phyloP scores from a whole-genome alignment of 2,888 invertebrate genomes.

The Drepanosiphum platanoidis region DNA sequence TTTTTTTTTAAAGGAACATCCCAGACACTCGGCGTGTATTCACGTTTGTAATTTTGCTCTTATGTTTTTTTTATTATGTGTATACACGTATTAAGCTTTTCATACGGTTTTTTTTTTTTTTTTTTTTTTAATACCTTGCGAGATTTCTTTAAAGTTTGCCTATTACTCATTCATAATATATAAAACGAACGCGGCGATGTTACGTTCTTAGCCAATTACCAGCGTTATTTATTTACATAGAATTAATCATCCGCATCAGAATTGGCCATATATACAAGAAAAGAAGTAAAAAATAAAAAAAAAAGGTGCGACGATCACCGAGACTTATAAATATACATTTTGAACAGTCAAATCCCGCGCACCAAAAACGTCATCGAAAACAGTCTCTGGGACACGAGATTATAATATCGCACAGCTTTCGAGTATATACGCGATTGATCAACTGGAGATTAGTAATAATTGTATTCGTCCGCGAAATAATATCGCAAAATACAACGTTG shows the following conservation, averaged over 20 bases:
- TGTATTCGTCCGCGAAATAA: no score
- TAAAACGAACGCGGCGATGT: not conserved
- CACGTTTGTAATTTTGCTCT: slow-evolving; percentile 40
- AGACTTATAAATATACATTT: not conserved
- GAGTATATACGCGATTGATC: not conserved
- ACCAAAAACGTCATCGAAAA: no score
- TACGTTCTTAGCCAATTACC: not conserved
- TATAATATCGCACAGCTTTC: not conserved
- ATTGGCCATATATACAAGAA: not conserved
- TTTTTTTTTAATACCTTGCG: not conserved
- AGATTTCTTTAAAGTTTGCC: not conserved
- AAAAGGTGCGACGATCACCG: no score
- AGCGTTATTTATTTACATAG: not conserved
- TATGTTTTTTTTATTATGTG: slow-evolving; percentile 37
- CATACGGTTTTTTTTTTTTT: not conserved
- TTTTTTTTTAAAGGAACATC: slow-evolving; percentile 18
- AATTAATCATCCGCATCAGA: not conserved
- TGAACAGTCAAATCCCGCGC: no score
- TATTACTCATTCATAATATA: slow-evolving; percentile 8
- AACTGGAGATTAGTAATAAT: no score
- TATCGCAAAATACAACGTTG: no score
- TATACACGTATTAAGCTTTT: not conserved
- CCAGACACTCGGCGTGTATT: not conserved
- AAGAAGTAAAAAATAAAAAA: not conserved
- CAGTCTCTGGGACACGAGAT: no score